phyloP scores from a whole-genome alignment of 1,140 invertebrate genomes.

The Bicyclus anynana region DNA sequence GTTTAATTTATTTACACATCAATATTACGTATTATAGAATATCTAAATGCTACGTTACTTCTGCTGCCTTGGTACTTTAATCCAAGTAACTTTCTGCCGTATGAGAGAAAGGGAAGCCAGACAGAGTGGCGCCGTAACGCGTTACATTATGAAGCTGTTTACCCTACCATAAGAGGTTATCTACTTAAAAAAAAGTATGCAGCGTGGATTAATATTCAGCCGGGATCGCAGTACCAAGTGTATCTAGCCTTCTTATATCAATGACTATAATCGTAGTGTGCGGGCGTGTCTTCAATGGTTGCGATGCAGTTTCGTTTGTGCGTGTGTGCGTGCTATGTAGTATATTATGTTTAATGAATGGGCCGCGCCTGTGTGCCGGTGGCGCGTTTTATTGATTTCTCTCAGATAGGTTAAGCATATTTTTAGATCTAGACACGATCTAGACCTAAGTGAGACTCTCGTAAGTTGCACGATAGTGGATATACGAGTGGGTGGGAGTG shows the following conservation, averaged over 20 bases:
- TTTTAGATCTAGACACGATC: constrained; percentile 27
- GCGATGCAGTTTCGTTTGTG: constrained; percentile 33
- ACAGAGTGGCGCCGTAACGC: too few relatives aligned
- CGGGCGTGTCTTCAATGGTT: constrained; percentile 31
- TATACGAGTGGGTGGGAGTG: too few relatives aligned
- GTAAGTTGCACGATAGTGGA: constrained; percentile 4
- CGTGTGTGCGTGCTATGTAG: constrained; percentile 33
- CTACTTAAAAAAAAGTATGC: too few relatives aligned
- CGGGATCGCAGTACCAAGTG: background rate
- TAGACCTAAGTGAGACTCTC: constrained; percentile 5
- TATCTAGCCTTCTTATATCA: background rate
- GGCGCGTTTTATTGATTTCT: constrained; percentile 43
- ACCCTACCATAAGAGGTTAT: too few relatives aligned
- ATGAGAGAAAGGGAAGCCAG: too few relatives aligned
- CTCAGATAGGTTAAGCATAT: constrained; percentile 29
- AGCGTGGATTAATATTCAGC: too few relatives aligned
- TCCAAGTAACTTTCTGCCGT: too few relatives aligned
- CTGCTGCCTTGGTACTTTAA: too few relatives aligned
- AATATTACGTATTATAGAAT: too few relatives aligned
- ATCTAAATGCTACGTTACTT: too few relatives aligned
- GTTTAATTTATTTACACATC: too few relatives aligned
- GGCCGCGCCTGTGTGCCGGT: constrained; percentile 29
- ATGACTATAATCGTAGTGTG: constrained; percentile 26
- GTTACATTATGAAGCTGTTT: too few relatives aligned
- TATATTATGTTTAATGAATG: constrained; percentile 47